phyloP scores from a whole-genome alignment of 2,888 invertebrate genomes.

The Oscheius myriophilus region DNA sequence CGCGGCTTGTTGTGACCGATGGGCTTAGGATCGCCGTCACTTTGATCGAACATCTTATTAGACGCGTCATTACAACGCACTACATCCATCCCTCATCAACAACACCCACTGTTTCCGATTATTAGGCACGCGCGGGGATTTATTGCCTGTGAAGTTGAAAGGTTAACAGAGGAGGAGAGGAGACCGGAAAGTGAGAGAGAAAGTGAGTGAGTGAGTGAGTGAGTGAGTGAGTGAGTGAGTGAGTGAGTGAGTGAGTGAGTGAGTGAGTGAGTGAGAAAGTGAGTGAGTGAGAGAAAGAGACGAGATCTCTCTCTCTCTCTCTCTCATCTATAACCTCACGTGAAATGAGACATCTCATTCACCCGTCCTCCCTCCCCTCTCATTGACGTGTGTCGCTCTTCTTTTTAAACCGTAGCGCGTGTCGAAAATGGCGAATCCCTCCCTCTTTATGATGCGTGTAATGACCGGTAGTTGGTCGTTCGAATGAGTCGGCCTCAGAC shows the following conservation, averaged over 20 bases:
- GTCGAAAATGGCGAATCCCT: no score
- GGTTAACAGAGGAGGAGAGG: neutral
- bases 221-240: neutral
- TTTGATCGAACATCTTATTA: slow-evolving; percentile 27
- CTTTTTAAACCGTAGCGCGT: no score
- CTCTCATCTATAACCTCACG: no score
- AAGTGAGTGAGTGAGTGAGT: neutral
- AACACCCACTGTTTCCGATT: slow-evolving; percentile 3
- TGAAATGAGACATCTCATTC: no score
- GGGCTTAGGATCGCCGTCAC: slow-evolving; percentile 18
- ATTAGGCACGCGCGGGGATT: neutral
- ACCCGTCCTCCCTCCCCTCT: no score
- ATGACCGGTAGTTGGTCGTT: slow-evolving; percentile 15
- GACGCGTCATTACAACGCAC: slow-evolving; percentile 17
- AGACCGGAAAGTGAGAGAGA: no score
- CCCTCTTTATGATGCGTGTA: slow-evolving; percentile 27
- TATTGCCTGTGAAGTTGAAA: neutral
- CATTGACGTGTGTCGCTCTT: no score
- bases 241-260: slow-evolving; percentile 6
- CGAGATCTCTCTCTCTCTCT: no score
- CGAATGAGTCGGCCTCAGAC: no score
- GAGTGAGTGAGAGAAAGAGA: no score
- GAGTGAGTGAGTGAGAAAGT: slow-evolving; percentile 4
- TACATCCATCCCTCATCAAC: slow-evolving; percentile 18
- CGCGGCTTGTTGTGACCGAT: slow-evolving; percentile 20